Percentiles rank a stretch among this genome's conserved stretches.
Conservation (phyloP, 2,113 vertebrate species). For the Sphyrna mokarran region DNA sequence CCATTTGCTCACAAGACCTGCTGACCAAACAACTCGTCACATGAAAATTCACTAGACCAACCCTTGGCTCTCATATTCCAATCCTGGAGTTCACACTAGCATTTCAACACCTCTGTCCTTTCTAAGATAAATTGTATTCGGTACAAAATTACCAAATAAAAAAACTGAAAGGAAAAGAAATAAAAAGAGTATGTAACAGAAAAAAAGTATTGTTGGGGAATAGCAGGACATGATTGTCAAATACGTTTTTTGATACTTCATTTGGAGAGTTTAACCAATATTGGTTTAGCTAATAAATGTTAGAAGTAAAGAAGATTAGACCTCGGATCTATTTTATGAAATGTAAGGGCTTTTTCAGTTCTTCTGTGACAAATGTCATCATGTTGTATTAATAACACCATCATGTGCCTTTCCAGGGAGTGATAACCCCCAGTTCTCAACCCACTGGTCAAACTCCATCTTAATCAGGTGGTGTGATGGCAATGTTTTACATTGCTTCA, state of each 20-base stretch:
- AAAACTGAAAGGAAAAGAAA: not conserved
- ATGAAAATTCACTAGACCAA: not conserved
- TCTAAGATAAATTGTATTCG: not conserved
- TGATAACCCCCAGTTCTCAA: too few species aligned
- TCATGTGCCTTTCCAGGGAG: not conserved
- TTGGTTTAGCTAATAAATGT: not conserved
- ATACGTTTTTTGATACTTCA: not conserved
- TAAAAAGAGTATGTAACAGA: not conserved
- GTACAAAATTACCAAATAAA: not conserved
- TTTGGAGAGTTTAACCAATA: not conserved
- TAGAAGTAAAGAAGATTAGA: not conserved
- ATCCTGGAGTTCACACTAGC: not conserved
- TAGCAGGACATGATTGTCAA: not conserved
- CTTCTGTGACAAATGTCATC: not conserved
- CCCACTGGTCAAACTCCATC: not conserved
- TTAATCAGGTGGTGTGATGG: not conserved
- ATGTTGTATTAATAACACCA: not conserved
- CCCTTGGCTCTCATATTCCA: not conserved
- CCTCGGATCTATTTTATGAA: not conserved
- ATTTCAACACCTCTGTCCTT: not conserved
- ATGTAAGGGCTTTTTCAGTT: not conserved
- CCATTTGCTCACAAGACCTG: not conserved
- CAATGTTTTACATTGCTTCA: not conserved
- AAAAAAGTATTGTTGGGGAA: not conserved
- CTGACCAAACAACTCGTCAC: not conserved